Base-by-base conservation (phyloP, 1,140 invertebrate species). In the Drosophila navojoa region DNA sequence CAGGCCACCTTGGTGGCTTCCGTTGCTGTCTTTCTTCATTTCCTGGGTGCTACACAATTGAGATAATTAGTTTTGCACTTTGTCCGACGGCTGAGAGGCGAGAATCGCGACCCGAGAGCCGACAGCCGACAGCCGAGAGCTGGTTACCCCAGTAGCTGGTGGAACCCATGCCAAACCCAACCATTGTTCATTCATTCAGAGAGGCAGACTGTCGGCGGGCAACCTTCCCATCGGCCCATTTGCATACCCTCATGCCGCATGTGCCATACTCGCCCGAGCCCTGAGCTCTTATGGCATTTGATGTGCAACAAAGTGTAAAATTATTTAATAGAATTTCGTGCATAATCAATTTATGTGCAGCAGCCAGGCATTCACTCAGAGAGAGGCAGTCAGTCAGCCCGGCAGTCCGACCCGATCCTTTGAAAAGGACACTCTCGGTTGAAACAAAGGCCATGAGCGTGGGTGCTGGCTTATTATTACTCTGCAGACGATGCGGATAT, bases 301-400 rank as follows among this genome's bases (percentile, higher is more conserved):
- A 80, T 90, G 87, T 87, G 87, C 89, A 91, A 81, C 89, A 89
- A 90, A 91, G 82, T 91, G 89, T 81, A 85, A 89, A 91, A 91
- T 91, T 81, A 79, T 87, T 85, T 79, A 81, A 85, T 90, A 86
- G 78, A 90, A 90, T 90, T 90, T 90, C 63, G 85, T 85, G 85
- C 81, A 90, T 90, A 90, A 90, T 90, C 86, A 90, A 89, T 90
- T 90, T 82, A 90, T 90, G 82, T 90, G 87, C 86, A 90, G 69
- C 79, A 77, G 52, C 61, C 71, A 73, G 69, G 67, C 75, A 74
- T 70, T 74, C 47, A 71, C 35, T 38, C 35, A 32, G 32, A 66
- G 59, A 32, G 6, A 66, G 59, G 53, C 49, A 73, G 63, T 49
- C 61, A 50, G 27, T 0, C 27, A 50, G 45, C 60, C 32, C 19